Evolutionary conservation across 2,888 invertebrate genomes (phyloP).

Genomic region (Cryptophagus acutangulus): DNA sequence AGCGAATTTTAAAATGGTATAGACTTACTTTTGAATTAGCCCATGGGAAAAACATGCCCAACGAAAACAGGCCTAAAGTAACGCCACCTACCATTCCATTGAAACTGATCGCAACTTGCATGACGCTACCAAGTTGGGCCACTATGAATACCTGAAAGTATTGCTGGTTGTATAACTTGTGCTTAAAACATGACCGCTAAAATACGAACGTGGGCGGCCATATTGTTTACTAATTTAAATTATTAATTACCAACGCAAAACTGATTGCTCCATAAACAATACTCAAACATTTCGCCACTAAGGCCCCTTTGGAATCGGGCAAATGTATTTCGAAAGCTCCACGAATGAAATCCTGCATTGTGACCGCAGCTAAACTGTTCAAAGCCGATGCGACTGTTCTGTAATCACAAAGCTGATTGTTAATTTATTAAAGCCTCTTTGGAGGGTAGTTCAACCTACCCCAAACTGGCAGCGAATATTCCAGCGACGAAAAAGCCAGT

Average conservation of each 20-base stretch:
- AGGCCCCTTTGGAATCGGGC: conserved; percentile 70
- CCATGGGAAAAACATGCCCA: conserved; percentile 87
- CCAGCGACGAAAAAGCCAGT: conserved; percentile 94
- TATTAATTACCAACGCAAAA: conserved; percentile 54
- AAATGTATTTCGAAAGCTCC: conserved; percentile 67
- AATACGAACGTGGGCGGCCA: too few relatives aligned
- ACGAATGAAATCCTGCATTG: conserved; percentile 79
- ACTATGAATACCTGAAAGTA: conserved; percentile 68
- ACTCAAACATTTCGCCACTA: conserved; percentile 66
- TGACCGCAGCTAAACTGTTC: conserved; percentile 87
- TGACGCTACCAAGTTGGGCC: conserved; percentile 78
- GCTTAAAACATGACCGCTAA: too few relatives aligned
- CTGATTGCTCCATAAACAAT: conserved; percentile 62
- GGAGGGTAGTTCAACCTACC: conserved; percentile 54
- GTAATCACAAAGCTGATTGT: conserved; percentile 33
- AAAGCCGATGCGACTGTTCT: conserved; percentile 95
- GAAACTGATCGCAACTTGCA: conserved; percentile 83
- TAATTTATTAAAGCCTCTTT: conserved; percentile 15
- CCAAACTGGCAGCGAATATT: conserved; percentile 91
- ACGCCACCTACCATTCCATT: conserved; percentile 89
- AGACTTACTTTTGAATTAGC: conserved; percentile 69
- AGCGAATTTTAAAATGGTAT: conserved; percentile 4
- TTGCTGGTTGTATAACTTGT: too few relatives aligned
- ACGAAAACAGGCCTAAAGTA: conserved; percentile 76
- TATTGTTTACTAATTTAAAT: conserved; percentile 2